A percentile compares a stretch with the other conserved stretches of the same genome.
Evolutionary conservation across 2,888 invertebrate genomes (phyloP).

Genomic region (Amiota communis): DNA sequence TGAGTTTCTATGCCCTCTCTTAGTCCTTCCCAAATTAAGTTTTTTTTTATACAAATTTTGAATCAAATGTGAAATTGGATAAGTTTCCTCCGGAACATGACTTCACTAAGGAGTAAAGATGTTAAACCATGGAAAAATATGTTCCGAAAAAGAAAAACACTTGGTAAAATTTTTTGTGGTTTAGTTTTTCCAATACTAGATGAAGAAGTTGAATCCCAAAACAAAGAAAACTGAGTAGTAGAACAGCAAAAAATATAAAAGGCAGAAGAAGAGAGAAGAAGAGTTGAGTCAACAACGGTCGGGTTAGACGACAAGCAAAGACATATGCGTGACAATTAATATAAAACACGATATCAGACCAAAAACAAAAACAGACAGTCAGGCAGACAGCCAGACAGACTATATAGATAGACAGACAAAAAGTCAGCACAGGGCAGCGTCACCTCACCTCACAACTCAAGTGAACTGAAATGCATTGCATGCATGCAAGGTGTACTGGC

Average conservation of each 20-base stretch:
- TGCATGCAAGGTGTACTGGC: slow-evolving; percentile 26
- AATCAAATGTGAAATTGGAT: no score
- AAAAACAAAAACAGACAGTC: not conserved
- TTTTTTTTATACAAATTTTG: no score
- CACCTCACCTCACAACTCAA: not conserved
- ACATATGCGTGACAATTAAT: slow-evolving; percentile 66
- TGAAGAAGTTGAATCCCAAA: slow-evolving; percentile 42
- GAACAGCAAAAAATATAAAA: slow-evolving; percentile 38
- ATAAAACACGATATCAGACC: slow-evolving; percentile 48
- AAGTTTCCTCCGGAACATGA: no score
- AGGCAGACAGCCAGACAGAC: not conserved
- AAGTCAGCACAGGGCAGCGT: slow-evolving; percentile 6
- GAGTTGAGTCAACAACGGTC: slow-evolving; percentile 33
- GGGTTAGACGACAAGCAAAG: slow-evolving; percentile 48
- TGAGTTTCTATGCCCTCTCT: no score
- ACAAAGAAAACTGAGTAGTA: slow-evolving; percentile 49
- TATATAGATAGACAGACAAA: not conserved
- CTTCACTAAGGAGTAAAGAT: not conserved
- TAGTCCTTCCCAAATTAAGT: no score
- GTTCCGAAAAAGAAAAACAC: slow-evolving; percentile 35
- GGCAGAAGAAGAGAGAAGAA: slow-evolving; percentile 27
- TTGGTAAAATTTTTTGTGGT: slow-evolving; percentile 66
- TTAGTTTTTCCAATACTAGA: slow-evolving; percentile 55
- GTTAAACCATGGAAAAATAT: not conserved
- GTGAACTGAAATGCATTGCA: not conserved